Conservation (phyloP, 2,113 vertebrate genomes). For the Mohoua ochrocephala region DNA sequence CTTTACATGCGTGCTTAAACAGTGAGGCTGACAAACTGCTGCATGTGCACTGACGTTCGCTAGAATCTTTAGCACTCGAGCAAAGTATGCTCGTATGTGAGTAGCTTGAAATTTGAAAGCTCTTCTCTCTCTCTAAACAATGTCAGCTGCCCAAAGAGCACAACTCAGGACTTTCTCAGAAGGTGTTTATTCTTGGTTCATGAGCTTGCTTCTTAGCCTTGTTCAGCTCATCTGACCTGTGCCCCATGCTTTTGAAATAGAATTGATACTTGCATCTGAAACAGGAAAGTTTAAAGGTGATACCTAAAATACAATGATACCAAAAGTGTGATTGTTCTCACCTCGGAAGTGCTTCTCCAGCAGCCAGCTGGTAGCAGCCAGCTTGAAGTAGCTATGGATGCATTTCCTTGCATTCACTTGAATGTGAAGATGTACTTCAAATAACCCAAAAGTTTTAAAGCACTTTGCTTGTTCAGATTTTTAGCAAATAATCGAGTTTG, state of each 20-base stretch:
- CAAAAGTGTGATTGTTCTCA: neutral
- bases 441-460: constrained; percentile 25
- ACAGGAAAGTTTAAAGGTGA: neutral
- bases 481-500: constrained; percentile 49
- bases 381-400: neutral
- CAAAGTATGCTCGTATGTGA: neutral
- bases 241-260: neutral
- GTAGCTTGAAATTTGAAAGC: neutral
- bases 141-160: neutral
- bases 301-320: neutral
- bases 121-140: neutral
- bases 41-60: neutral
- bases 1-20: neutral
- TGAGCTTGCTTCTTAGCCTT: neutral
- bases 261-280: neutral
- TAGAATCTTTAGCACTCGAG: neutral
- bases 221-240: neutral
- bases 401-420: neutral
- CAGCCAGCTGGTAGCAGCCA: neutral
- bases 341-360: neutral
- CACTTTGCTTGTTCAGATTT: neutral
- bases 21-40: neutral
- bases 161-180: neutral
- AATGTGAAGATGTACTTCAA: neutral
- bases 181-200: neutral